Base-by-base conservation (phyloP, 2,113 vertebrate species). In the Nerophis lumbriciformis region DNA sequence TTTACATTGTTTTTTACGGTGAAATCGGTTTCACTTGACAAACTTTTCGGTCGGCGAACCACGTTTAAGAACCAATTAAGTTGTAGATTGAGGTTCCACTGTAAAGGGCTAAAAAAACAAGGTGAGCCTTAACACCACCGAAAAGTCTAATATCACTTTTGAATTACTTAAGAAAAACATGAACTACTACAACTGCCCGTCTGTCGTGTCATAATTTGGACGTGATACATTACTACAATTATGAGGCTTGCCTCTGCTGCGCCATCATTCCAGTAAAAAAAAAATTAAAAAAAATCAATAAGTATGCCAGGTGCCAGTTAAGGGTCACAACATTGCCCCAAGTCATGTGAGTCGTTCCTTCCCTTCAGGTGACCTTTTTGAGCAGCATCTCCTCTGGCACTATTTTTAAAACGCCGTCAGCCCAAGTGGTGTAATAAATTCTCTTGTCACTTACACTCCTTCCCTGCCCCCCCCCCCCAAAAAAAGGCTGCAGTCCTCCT, bases 341-440 rank as follows among this genome's bases (percentile, higher is more conserved):
- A 45, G 51, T 70, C 63, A 14, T 37, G 48, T 61, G 59, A 59
- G 16, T 62, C 54, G 75, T 71, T 71, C 72, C 59, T 15, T 50
- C 66, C 10, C 53, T 71, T 70, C 15, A 0, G 52, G n/a, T 68
- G 73, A 81, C 78, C 82, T 9, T 9, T 87, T 77, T 77, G 69
- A 42, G 66, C 63, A 38, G 56, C 63, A 58, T 64, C 67, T 42
- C 39, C 39, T 78, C 73, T 52, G 60, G 36, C 76, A 78, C 69
- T 59, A 52, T 79, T 84, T 28, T 80, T 76, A 76, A 71, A 78
- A 73, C 48, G 44, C 66, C 79, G 74, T 81, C 71, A 78, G 72
- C 77, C 69, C 56, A 78, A 80, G 76, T 68, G 65, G 35, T 67
- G 52, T 79, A 79, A 83, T 83, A 82, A 83, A 81, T 79, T 70